Evolutionary conservation across 2,113 vertebrate genomes (phyloP).

Genomic region (Uria aalge): DNA sequence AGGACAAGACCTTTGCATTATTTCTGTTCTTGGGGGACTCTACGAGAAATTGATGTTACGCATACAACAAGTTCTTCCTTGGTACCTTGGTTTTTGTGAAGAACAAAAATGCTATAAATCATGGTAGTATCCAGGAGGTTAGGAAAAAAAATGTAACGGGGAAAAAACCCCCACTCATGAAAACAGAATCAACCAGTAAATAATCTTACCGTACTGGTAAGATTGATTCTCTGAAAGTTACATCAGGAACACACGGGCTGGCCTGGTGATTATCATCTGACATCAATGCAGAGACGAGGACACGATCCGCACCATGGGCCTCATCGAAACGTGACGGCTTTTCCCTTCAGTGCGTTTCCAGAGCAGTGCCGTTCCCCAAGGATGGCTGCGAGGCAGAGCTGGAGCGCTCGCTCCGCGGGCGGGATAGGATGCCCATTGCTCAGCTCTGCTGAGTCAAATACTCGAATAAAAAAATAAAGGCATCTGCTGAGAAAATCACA

Average conservation of each 20-base stretch:
- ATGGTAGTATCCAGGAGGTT: background rate
- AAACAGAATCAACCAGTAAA: background rate
- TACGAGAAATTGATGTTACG: background rate
- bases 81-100: background rate
- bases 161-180: fast-evolving
- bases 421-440: background rate
- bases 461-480: background rate
- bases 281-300: background rate
- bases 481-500: slow-evolving; percentile 12
- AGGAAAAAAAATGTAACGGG: background rate
- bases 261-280: background rate
- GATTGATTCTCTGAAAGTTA: background rate
- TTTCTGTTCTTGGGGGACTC: background rate
- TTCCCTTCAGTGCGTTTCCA: background rate
- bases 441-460: slow-evolving; percentile 27
- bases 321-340: background rate
- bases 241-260: background rate
- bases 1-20: background rate
- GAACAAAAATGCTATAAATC: background rate
- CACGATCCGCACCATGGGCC: background rate
- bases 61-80: background rate
- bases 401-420: fast-evolving
- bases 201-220: background rate
- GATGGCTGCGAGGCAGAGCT: background rate
- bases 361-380: background rate